Conservation (phyloP, 2,797 vertebrate species). For the Cryptoprocta ferox region DNA sequence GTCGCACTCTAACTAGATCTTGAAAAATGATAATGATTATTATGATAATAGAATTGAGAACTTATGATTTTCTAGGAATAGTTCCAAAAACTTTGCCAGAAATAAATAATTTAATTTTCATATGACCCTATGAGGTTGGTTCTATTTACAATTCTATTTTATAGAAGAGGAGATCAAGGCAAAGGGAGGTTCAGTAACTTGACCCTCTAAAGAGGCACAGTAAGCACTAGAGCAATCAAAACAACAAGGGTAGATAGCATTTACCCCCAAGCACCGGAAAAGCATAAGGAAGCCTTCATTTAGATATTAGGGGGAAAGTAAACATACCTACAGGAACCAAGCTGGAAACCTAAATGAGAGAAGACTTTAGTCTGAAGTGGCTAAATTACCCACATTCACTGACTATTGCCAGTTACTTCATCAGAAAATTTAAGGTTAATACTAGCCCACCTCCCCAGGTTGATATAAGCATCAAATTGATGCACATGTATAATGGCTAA, state of each 20-base stretch:
- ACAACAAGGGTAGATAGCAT: neutral
- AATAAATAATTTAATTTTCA: neutral
- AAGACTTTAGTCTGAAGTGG: neutral
- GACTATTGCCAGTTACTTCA: neutral
- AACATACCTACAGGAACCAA: neutral
- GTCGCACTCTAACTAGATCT: neutral
- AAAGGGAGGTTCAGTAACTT: neutral
- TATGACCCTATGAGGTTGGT: neutral
- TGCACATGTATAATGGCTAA: neutral
- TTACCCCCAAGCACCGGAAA: accelerated
- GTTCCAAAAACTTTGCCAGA: neutral
- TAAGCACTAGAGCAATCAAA: neutral
- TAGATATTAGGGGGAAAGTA: neutral
- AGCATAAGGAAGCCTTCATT: neutral
- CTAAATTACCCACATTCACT: neutral
- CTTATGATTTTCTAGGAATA: neutral
- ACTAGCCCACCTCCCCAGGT: neutral
- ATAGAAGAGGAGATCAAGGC: neutral
- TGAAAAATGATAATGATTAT: neutral
- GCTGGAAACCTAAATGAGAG: neutral
- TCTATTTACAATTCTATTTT: neutral
- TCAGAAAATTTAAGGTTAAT: neutral
- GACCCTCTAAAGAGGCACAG: neutral
- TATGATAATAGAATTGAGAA: neutral
- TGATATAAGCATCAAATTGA: neutral